Base-by-base conservation (phyloP, 2,888 invertebrate genomes). In the Lingula anatina region DNA sequence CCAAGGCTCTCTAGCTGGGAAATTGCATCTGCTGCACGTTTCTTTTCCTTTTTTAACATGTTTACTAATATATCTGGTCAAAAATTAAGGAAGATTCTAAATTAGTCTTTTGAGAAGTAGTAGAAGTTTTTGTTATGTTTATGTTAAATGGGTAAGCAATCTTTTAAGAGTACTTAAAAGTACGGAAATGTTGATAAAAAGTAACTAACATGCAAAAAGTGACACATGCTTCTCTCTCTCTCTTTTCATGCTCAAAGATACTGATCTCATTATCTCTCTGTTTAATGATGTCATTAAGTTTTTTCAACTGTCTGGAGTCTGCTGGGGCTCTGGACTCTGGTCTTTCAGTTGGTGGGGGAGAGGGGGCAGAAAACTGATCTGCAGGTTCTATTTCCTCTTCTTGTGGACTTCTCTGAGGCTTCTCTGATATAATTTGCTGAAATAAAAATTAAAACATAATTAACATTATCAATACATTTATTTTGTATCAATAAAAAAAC, bases 201-300 rank as follows among this genome's bases (percentile, higher is more conserved):
- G n/a, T n/a, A n/a, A n/a, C n/a, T n/a, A n/a, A n/a, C n/a, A n/a
- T n/a, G n/a, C n/a, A n/a, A n/a, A n/a, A n/a, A n/a, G n/a, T n/a
- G n/a, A n/a, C n/a, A n/a, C n/a, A n/a, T n/a, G n/a, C n/a, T n/a
- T n/a, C n/a, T n/a, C n/a, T n/a, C n/a, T n/a, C n/a, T n/a, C n/a
- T n/a, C n/a, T n/a, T n/a, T n/a, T n/a, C n/a, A n/a, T n/a, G n/a
- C n/a, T n/a, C n/a, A 62, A 70, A 66, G 70, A 72, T 74, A 74
- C 71, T 75, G 46, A 77, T 77, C 64, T 77, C 76, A 59, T 75
- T 76, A 50, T 77, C 76, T 58, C 76, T 61, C 55, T 76, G 76
- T 43, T 64, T 57, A 23, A 77, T 54, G 2, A 73, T 60, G 24
- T 67, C 69, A 49, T 73, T 70, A 12, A 76, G 60, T 54, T 66